These are phyloP conservation scores for Pseudococcus longispinus DNA, from an alignment of 2,888 invertebrate species.

Conservation along the genomic window DNA sequence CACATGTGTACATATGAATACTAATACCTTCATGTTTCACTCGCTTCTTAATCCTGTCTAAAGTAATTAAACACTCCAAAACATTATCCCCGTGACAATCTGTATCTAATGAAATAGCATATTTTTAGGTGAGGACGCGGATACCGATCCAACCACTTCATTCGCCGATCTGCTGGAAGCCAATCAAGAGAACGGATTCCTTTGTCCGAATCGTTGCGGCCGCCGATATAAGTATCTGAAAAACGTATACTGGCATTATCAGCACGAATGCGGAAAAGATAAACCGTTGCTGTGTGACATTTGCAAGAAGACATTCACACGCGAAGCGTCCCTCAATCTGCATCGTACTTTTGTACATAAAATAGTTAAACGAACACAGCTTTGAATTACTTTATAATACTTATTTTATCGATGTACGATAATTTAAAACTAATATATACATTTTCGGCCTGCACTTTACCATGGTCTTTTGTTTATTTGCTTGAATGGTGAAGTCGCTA, in stretches of 20 bases:
- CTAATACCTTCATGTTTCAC: background rate
- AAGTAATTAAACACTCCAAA: background rate
- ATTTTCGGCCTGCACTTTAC: constrained; percentile 1
- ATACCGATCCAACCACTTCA: background rate
- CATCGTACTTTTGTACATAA: constrained; percentile 37
- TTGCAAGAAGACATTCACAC: background rate
- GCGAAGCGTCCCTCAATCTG: background rate
- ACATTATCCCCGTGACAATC: background rate
- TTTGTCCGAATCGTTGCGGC: constrained; percentile 50
- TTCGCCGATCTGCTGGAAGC: constrained; percentile 35
- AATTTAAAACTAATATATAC: background rate
- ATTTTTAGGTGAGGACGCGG: background rate
- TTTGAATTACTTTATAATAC: background rate
- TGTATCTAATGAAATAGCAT: background rate
- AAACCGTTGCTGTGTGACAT: background rate
- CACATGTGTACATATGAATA: background rate
- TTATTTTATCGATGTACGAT: background rate
- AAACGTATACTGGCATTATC: constrained; percentile 72
- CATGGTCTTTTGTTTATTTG: background rate
- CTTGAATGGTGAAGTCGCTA: constrained; percentile 9
- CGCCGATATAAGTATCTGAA: constrained; percentile 74
- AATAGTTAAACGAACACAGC: constrained; percentile 15
- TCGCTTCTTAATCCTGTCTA: background rate
- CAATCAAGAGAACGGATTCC: constrained; percentile 13
- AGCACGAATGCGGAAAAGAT: constrained; percentile 64